A percentile compares a stretch with the other conserved stretches of the same genome.
phyloP scores from a whole-genome alignment of 2,113 vertebrate species.

The Gobio gobio region DNA sequence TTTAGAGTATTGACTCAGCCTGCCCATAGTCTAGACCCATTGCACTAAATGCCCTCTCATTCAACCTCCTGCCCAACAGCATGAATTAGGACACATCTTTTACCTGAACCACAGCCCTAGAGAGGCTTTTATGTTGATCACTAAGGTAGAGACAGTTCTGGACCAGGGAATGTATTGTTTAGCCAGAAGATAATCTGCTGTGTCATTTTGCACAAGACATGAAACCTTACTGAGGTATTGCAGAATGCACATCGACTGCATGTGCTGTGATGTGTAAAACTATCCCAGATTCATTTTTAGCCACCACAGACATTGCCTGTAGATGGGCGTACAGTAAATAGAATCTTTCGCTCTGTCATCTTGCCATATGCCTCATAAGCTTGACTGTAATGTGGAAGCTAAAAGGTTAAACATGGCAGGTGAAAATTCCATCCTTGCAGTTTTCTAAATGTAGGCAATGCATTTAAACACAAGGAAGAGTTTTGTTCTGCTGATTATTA shows the following conservation, averaged over 20 bases:
- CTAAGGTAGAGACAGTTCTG: not conserved
- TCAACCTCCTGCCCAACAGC: not conserved
- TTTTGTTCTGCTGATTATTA: not conserved
- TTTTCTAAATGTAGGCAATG: not conserved
- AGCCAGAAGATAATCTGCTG: not conserved
- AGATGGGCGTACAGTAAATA: slow-evolving; percentile 59
- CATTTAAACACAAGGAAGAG: not conserved
- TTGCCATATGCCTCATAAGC: slow-evolving; percentile 39
- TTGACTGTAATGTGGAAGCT: not conserved
- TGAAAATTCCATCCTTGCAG: not conserved
- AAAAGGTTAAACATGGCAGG: not conserved
- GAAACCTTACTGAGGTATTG: slow-evolving; percentile 32
- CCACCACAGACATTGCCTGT: slow-evolving; percentile 49
- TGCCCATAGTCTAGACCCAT: slow-evolving; percentile 37
- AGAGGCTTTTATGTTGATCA: not conserved
- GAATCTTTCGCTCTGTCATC: slow-evolving; percentile 47
- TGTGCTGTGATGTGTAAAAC: slow-evolving; percentile 43
- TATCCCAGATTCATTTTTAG: slow-evolving; percentile 59
- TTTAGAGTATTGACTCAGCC: slow-evolving; percentile 59
- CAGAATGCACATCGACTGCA: slow-evolving; percentile 35
- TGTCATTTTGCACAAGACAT: slow-evolving; percentile 7
- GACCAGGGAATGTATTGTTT: not conserved
- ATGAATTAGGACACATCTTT: not conserved
- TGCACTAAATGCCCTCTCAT: slow-evolving; percentile 31
- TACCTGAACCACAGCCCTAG: not conserved